Evolutionary conservation across 2,113 vertebrate genomes (phyloP), one percentile per base, ranked within the genome.

Genomic region (Coreoperca whiteheadi): DNA sequence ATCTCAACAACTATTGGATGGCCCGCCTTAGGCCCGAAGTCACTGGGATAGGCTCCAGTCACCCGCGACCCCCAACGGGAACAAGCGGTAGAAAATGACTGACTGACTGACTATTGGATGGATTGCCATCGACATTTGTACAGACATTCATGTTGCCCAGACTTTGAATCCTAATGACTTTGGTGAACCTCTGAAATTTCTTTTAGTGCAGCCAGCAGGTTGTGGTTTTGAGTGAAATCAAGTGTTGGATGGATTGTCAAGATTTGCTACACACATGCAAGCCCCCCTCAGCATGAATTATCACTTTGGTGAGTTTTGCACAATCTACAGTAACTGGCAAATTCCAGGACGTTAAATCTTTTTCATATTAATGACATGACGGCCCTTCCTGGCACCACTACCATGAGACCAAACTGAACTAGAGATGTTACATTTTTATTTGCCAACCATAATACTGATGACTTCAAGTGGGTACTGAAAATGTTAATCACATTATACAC

Each of bases 401-500:
- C 39, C 39, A 54, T 30, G 37, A 59, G 6, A 74, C 69, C 61
- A 74, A 50, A 50, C 11, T 50, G 12, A 67, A 39, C n/a, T 6
- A 53, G 18, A 60, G 6, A 15, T 25, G 14, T n/a, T 30, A 25
- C 21, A 66, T 61, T 23, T 61, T 23, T 18, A 32, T 57, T 46
- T 77, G 11, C 63, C 50, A 48, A 73, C 54, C 15, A 23, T 12
- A 37, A 69, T 2, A 74, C 46, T 43, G 63, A 48, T 74, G 46
- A 68, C 21, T 60, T 73, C 39, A 21, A 57, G 14, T 54, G 46
- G 39, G 37, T 65, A 21, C 39, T 60, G 59, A 66, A 75, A 39
- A 37, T 34, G 28, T 73, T 83, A 37, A 75, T 77, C n/a, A 34
- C 32, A 65, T 77, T 25, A 73, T 30, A 64, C 37, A 74, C 8